A percentile compares a stretch with the other conserved stretches of the same genome.
phyloP scores from a whole-genome alignment of 2,113 vertebrate genomes.

The Poecilia latipinna region DNA sequence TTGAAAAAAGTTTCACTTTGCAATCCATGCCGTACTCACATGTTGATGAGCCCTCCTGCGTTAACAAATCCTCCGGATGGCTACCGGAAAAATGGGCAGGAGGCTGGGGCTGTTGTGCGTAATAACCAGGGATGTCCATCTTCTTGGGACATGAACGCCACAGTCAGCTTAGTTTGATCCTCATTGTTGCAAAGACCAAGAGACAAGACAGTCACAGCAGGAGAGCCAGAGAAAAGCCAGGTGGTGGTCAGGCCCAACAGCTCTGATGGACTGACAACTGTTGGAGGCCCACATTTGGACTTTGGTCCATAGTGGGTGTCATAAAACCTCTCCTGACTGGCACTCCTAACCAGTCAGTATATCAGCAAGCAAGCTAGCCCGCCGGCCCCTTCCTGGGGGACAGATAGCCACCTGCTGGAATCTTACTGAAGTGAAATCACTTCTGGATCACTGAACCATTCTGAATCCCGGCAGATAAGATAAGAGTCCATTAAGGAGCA shows the following conservation, averaged over 20 bases:
- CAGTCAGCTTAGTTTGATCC: conserved; percentile 37
- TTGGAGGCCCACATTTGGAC: conserved; percentile 73
- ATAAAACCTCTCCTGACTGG: conserved; percentile 80
- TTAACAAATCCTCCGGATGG: conserved; percentile 42
- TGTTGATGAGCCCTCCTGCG: conserved; percentile 65
- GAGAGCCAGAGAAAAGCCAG: conserved; percentile 43
- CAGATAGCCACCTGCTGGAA: conserved; percentile 57
- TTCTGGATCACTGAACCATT: conserved; percentile 27
- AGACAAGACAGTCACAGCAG: conserved; percentile 42
- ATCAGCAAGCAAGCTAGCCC: conserved; percentile 29
- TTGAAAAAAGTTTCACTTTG: neutral
- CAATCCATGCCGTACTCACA: conserved; percentile 71
- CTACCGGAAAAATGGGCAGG: conserved; percentile 25
- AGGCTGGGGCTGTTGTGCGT: conserved; percentile 47
- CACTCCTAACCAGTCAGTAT: conserved; percentile 74
- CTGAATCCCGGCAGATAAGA: conserved; percentile 64
- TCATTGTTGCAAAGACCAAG: conserved; percentile 53
- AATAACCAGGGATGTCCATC: conserved; percentile 71
- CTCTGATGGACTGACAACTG: conserved; percentile 65
- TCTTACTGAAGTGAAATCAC: conserved; percentile 43
- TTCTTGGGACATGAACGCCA: conserved; percentile 29
- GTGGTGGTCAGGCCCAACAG: conserved; percentile 49
- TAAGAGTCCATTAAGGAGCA: conserved; percentile 35
- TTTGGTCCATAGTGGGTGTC: conserved; percentile 73
- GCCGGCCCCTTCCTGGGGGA: conserved; percentile 5